A percentile compares a stretch with the other conserved stretches of the same genome.
Conservation (phyloP, 2,888 invertebrate genomes). For the Apodemia mormo region DNA sequence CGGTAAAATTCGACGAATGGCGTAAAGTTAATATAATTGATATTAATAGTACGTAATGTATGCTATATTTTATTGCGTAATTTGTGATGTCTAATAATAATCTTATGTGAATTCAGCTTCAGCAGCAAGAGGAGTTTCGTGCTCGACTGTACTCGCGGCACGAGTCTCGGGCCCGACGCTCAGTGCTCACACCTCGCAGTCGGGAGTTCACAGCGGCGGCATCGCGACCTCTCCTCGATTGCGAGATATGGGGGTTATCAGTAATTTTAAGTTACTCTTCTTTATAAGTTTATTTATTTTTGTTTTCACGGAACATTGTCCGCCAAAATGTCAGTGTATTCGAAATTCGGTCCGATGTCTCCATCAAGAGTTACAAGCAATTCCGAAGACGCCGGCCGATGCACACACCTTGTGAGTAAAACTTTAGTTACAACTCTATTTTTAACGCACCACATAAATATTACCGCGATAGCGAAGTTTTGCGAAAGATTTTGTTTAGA, state of each 20-base stretch:
- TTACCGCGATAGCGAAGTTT: conserved; percentile 38
- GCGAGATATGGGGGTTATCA: conserved; percentile 44
- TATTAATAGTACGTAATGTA: too few species aligned
- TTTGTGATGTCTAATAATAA: too few species aligned
- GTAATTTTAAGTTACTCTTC: conserved; percentile 49
- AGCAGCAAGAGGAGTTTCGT: not conserved
- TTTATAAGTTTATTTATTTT: conserved; percentile 46
- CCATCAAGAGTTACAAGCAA: conserved; percentile 53
- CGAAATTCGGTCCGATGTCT: conserved; percentile 59
- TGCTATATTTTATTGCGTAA: too few species aligned
- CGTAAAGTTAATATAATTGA: too few species aligned
- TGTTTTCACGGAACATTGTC: conserved; percentile 49
- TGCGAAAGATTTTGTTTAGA: conserved; percentile 36
- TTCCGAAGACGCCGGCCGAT: conserved; percentile 56
- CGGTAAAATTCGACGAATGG: too few species aligned
- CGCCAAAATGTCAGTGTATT: conserved; percentile 59
- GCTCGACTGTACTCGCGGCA: not conserved
- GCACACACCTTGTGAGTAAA: conserved; percentile 67
- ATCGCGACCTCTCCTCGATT: conserved; percentile 22
- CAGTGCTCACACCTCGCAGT: conserved; percentile 27
- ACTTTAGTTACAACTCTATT: conserved; percentile 37
- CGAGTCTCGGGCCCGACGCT: not conserved
- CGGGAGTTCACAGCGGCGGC: conserved; percentile 31
- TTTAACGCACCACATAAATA: conserved; percentile 28
- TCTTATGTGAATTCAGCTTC: conserved; percentile 10